A percentile compares a stretch with the other conserved stretches of the same genome.
Conservation (phyloP, 2,113 vertebrate species). For the Thamnaconus septentrionalis region DNA sequence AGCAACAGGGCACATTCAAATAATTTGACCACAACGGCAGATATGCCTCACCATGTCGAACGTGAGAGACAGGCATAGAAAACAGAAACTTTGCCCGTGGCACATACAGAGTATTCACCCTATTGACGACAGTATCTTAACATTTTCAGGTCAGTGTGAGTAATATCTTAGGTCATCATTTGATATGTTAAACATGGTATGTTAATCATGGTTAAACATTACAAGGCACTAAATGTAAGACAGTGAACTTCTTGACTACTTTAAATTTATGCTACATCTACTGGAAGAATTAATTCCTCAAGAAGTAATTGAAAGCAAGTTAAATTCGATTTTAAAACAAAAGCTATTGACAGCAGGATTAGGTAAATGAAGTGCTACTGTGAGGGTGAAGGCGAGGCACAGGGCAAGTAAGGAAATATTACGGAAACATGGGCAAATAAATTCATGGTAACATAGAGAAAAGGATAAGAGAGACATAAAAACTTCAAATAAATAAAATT, state of each 20-base stretch:
- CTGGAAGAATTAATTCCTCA: slow-evolving; percentile 50
- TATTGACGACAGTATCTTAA: slow-evolving; percentile 31
- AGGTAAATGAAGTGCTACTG: slow-evolving; percentile 64
- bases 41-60: slow-evolving; percentile 49
- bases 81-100: slow-evolving; percentile 45
- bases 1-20: slow-evolving; percentile 65
- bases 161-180: slow-evolving; percentile 27
- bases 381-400: slow-evolving; percentile 44
- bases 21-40: slow-evolving; percentile 66
- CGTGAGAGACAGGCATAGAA: slow-evolving; percentile 42
- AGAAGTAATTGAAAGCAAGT: slow-evolving; percentile 32
- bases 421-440: slow-evolving; percentile 52
- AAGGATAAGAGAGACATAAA: slow-evolving; percentile 49
- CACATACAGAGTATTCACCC: slow-evolving; percentile 36
- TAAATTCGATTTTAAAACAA: slow-evolving; percentile 41
- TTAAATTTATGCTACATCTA: slow-evolving; percentile 72
- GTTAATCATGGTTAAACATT: slow-evolving; percentile 11
- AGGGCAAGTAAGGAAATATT: slow-evolving; percentile 22
- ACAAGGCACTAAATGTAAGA: slow-evolving; percentile 33
- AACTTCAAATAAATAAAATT: slow-evolving; percentile 74
- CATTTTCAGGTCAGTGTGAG: slow-evolving; percentile 23
- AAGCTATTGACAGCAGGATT: slow-evolving; percentile 45
- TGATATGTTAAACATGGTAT: slow-evolving; percentile 26
- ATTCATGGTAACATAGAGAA: slow-evolving; percentile 65
- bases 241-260: slow-evolving; percentile 28